Percentiles rank a stretch among this genome's conserved stretches.
These are phyloP conservation scores for Nymphicus hollandicus DNA, from an alignment of 2,113 vertebrate species.

Conservation along the genomic window DNA sequence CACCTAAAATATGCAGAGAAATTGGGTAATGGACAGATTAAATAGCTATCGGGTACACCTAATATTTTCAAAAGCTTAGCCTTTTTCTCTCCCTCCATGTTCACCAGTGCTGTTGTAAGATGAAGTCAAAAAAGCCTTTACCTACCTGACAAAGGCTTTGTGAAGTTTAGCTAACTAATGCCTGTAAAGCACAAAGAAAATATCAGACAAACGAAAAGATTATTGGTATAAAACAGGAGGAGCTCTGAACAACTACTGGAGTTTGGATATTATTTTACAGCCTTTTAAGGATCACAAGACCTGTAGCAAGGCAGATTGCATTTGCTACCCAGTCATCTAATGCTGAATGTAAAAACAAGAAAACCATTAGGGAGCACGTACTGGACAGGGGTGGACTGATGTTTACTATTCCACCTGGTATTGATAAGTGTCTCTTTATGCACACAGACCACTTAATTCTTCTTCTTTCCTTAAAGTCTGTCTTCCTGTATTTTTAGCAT, in stretches of 20 bases:
- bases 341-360: not conserved
- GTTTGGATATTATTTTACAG: not conserved
- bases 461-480: not conserved
- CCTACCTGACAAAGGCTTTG: not conserved
- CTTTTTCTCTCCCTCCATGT: not conserved
- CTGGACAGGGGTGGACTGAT: rapidly evolving
- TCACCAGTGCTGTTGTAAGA: not conserved
- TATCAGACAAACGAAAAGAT: not conserved
- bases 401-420: not conserved
- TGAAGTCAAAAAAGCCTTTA: not conserved
- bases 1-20: not conserved
- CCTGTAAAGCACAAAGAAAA: not conserved
- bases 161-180: not conserved
- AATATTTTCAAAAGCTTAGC: not conserved
- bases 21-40: not conserved
- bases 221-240: not conserved
- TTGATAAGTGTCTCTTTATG: not conserved
- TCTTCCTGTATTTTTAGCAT: not conserved
- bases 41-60: not conserved
- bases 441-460: not conserved
- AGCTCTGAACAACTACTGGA: not conserved
- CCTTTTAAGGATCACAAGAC: not conserved
- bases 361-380: not conserved
- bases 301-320: rapidly evolving
- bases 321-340: not conserved